These are phyloP conservation scores for Drosophila borborema DNA, from an alignment of 2,888 invertebrate genomes.

Conservation along the genomic window DNA sequence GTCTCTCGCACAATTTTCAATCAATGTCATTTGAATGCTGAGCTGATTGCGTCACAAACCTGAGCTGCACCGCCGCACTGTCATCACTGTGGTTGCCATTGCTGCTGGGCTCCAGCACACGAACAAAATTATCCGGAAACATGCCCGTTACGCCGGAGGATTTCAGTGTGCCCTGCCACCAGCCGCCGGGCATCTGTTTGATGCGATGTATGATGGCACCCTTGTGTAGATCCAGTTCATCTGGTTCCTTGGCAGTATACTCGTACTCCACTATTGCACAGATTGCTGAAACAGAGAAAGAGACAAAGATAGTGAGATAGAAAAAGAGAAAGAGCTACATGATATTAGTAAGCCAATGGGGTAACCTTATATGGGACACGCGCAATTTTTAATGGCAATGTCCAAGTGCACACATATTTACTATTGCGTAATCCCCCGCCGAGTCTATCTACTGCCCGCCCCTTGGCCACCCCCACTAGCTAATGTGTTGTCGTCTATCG, in stretches of 20 bases:
- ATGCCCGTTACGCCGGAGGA: slow-evolving; percentile 91
- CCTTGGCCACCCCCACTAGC: neutral
- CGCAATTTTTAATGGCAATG: slow-evolving; percentile 51
- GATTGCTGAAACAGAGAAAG: slow-evolving; percentile 82
- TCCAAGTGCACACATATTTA: slow-evolving; percentile 70
- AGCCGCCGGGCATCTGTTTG: slow-evolving; percentile 91
- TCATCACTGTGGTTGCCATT: slow-evolving; percentile 71
- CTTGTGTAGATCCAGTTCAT: slow-evolving; percentile 92
- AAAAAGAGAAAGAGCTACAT: slow-evolving; percentile 1
- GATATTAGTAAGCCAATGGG: slow-evolving; percentile 34
- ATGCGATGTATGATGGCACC: slow-evolving; percentile 94
- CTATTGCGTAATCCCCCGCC: slow-evolving; percentile 60
- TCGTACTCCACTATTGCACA: slow-evolving; percentile 95
- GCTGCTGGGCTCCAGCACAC: slow-evolving; percentile 86
- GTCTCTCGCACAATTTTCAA: slow-evolving; percentile 2
- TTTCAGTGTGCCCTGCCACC: slow-evolving; percentile 95
- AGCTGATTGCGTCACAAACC: slow-evolving; percentile 59
- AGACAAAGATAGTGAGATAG: slow-evolving; percentile 4
- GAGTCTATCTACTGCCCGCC: slow-evolving; percentile 19
- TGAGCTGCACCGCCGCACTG: slow-evolving; percentile 65
- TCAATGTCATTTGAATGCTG: slow-evolving; percentile 31
- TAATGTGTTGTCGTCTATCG: slow-evolving; percentile 31
- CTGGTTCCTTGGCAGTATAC: slow-evolving; percentile 93
- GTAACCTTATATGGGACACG: slow-evolving; percentile 43
- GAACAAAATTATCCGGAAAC: slow-evolving; percentile 97